A percentile compares a stretch with the other conserved stretches of the same genome.
phyloP scores from a whole-genome alignment of 1,140 invertebrate genomes.

The Trichoplusia ni region DNA sequence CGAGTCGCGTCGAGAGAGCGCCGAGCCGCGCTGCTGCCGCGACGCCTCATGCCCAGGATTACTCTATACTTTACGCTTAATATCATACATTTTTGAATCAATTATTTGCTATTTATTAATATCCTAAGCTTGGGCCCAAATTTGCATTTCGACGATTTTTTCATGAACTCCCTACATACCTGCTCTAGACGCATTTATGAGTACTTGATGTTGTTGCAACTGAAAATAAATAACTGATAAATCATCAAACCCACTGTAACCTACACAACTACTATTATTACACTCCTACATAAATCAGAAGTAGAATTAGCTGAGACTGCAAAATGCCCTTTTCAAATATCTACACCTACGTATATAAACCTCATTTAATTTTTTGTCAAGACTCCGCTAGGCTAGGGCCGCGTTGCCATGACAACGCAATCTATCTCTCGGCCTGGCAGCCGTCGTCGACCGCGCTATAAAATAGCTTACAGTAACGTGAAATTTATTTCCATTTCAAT shows the following conservation, averaged over 20 bases:
- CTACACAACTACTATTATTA: too few species aligned
- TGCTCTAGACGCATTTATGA: too few species aligned
- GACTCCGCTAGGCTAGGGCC: neutral
- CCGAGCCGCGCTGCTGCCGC: conserved; percentile 36
- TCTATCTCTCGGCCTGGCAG: conserved; percentile 51
- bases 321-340: neutral
- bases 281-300: too few species aligned
- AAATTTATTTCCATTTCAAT: conserved; percentile 65
- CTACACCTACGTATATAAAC: conserved; percentile 1
- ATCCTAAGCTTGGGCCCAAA: conserved; percentile 55
- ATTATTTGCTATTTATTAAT: conserved; percentile 70
- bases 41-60: conserved; percentile 77
- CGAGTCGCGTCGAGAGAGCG: conserved; percentile 41
- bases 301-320: too few species aligned
- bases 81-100: conserved; percentile 71
- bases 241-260: too few species aligned
- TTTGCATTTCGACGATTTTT: conserved; percentile 56
- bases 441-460: conserved; percentile 45
- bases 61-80: conserved; percentile 77
- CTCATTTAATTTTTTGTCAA: conserved; percentile 9
- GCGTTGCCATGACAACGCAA: conserved; percentile 52
- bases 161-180: conserved; percentile 52
- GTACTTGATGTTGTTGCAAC: too few species aligned
- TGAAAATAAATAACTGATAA: too few species aligned
- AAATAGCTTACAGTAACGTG: conserved; percentile 58